A percentile compares a stretch with the other conserved stretches of the same genome.
These are phyloP conservation scores for Pterostichus niger DNA, from an alignment of 2,888 invertebrate genomes.

Conservation along the genomic window DNA sequence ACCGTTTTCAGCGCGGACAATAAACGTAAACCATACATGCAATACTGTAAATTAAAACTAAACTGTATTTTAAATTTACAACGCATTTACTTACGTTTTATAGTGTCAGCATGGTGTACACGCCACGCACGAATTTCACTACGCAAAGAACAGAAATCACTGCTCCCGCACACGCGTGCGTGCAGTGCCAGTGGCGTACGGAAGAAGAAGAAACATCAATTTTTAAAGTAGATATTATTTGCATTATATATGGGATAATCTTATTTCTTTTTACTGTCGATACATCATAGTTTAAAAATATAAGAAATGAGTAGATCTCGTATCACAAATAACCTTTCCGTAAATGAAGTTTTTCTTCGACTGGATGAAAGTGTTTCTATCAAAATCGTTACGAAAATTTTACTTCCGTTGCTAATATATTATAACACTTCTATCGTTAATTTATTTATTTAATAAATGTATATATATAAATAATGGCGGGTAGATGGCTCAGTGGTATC, in stretches of 20 bases:
- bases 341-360: too few species aligned
- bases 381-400: too few species aligned
- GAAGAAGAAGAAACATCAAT: not conserved
- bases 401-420: too few species aligned
- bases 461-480: too few species aligned
- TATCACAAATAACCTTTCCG: not conserved
- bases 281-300: not conserved
- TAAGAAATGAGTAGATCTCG: not conserved
- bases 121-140: constrained; percentile 63
- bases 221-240: not conserved
- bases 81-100: constrained; percentile 62
- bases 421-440: too few species aligned
- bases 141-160: constrained; percentile 40
- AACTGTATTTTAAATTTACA: constrained; percentile 64
- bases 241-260: too few species aligned
- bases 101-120: constrained; percentile 57
- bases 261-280: not conserved
- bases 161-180: constrained; percentile 38
- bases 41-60: constrained; percentile 64
- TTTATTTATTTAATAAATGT: too few species aligned
- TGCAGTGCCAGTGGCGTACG: constrained; percentile 38
- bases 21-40: constrained; percentile 61
- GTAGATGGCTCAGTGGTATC: too few species aligned
- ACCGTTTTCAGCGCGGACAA: constrained; percentile 38
- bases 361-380: too few species aligned